These are phyloP conservation scores for Platycheirus albimanus DNA, from an alignment of 2,888 invertebrate genomes.

Conservation along the genomic window DNA sequence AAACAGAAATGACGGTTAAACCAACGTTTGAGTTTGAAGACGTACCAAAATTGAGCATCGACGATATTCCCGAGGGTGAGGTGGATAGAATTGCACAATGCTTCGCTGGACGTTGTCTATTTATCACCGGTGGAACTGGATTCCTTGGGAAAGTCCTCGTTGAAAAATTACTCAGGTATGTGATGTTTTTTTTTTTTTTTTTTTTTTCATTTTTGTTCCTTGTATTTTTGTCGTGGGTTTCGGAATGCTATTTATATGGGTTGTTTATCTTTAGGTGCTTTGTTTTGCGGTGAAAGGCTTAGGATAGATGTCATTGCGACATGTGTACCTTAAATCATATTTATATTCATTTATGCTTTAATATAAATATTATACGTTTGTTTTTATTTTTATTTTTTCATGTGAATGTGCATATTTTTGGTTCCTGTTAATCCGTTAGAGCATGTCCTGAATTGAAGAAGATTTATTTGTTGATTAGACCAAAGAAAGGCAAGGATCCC, in stretches of 20 bases:
- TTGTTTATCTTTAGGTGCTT: slow-evolving; percentile 85
- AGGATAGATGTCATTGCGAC: slow-evolving; percentile 61
- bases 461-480: slow-evolving; percentile 92
- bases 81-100: slow-evolving; percentile 81
- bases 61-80: slow-evolving; percentile 77
- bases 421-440: slow-evolving; percentile 80
- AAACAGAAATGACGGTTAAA: slow-evolving; percentile 77
- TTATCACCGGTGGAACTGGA: slow-evolving; percentile 83
- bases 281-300: slow-evolving; percentile 43
- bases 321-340: slow-evolving; percentile 71
- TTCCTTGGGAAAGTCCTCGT: slow-evolving; percentile 82
- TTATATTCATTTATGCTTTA: slow-evolving; percentile 62
- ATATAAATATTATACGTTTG: slow-evolving; percentile 21
- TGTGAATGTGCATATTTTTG: slow-evolving; percentile 15
- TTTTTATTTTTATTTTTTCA: slow-evolving; percentile 27
- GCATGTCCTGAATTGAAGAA: slow-evolving; percentile 89
- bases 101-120: slow-evolving; percentile 80
- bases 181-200: slow-evolving; percentile 38
- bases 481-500: slow-evolving; percentile 92
- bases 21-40: slow-evolving; percentile 79
- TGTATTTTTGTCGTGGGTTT: slow-evolving; percentile 16
- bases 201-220: neutral
- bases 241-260: slow-evolving; percentile 77
- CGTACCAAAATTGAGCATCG: slow-evolving; percentile 76
- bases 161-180: slow-evolving; percentile 82